Percentiles rank a stretch among this genome's conserved stretches.
These are phyloP conservation scores for Synanthedon andrenaeformis DNA, from an alignment of 2,888 invertebrate species.

Conservation along the genomic window DNA sequence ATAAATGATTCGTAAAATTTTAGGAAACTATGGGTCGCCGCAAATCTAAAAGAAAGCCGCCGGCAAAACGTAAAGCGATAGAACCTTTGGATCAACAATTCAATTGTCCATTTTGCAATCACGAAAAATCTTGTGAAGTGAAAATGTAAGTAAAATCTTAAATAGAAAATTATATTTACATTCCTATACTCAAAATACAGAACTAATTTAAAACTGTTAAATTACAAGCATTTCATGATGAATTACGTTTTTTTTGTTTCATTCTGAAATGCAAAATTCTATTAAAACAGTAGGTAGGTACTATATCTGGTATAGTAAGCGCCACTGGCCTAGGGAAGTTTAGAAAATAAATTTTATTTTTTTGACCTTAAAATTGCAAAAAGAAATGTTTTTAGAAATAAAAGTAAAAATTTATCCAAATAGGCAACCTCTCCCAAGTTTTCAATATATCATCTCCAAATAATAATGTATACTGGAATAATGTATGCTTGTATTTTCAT, in stretches of 20 bases:
- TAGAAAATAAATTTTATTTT: too few relatives aligned
- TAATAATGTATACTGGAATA: too few relatives aligned
- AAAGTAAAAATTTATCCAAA: too few relatives aligned
- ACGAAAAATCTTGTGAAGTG: constrained; percentile 98
- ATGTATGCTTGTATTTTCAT: too few relatives aligned
- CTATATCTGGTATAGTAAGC: too few relatives aligned
- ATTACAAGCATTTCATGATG: too few relatives aligned
- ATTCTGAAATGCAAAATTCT: neutral
- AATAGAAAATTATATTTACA: neutral
- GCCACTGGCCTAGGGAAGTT: too few relatives aligned
- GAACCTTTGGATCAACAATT: constrained; percentile 95
- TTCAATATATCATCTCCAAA: too few relatives aligned
- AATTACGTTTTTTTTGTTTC: neutral
- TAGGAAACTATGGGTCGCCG: constrained; percentile 86
- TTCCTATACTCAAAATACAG: neutral
- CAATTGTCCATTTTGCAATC: constrained; percentile 99
- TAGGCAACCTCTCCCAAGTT: too few relatives aligned
- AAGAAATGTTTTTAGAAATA: too few relatives aligned
- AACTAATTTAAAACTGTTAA: neutral
- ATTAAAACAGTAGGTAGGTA: too few relatives aligned
- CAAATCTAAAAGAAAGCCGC: constrained; percentile 98
- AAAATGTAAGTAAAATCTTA: constrained; percentile 85
- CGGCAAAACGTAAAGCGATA: constrained; percentile 91
- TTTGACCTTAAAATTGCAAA: too few relatives aligned
- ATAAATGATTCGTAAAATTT: neutral